phyloP scores from a whole-genome alignment of 1,140 invertebrate species.

The Macrobrachium nipponense region DNA sequence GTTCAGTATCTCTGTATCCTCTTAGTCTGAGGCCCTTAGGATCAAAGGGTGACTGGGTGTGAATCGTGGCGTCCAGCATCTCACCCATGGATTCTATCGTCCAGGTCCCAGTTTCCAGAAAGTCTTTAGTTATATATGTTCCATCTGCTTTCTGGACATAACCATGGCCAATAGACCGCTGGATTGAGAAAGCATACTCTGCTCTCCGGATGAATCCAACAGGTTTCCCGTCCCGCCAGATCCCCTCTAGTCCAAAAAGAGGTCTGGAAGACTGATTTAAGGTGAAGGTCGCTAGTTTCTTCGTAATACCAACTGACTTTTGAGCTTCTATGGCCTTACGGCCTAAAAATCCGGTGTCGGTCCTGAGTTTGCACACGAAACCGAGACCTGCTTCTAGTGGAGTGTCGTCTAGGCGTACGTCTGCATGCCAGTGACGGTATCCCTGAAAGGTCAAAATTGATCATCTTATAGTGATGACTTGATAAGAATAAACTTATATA shows the following conservation, averaged over 20 bases:
- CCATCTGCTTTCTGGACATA: constrained; percentile 73
- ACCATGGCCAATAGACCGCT: constrained; percentile 78
- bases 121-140: constrained; percentile 76
- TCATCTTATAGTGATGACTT: too few relatives aligned
- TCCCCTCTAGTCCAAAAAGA: constrained; percentile 85
- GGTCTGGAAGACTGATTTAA: constrained; percentile 79
- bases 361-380: constrained; percentile 79
- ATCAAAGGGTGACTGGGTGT: constrained; percentile 84
- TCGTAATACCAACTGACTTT: constrained; percentile 76
- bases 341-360: constrained; percentile 81
- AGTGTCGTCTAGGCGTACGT: constrained; percentile 84
- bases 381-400: constrained; percentile 85
- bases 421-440: constrained; percentile 86
- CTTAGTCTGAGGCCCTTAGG: constrained; percentile 75
- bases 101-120: constrained; percentile 80
- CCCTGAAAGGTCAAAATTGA: constrained; percentile 68
- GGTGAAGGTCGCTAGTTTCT: constrained; percentile 81
- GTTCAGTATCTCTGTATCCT: constrained; percentile 62
- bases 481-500: too few relatives aligned
- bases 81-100: constrained; percentile 84
- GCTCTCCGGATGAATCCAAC: constrained; percentile 85
- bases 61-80: constrained; percentile 77
- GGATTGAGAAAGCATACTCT: constrained; percentile 81
- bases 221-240: constrained; percentile 80
- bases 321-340: constrained; percentile 77